Evolutionary conservation across 2,888 invertebrate species (phyloP).

Genomic region (Drosophila vallismaia): DNA sequence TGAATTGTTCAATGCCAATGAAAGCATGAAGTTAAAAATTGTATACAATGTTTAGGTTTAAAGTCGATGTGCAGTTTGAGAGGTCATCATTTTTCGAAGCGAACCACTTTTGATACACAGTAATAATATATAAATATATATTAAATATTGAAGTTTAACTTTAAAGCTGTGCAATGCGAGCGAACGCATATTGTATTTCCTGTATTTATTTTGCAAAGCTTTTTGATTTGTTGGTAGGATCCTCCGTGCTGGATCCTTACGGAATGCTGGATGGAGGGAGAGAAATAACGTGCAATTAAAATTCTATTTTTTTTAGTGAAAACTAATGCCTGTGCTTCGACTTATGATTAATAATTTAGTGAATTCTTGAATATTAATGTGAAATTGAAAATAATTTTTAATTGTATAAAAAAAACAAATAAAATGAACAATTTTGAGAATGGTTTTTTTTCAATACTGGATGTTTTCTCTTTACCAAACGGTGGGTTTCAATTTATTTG

Average conservation of each 20-base stretch:
- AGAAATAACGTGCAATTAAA: conserved; percentile 66
- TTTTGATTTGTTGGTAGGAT: conserved; percentile 45
- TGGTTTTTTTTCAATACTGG: not conserved
- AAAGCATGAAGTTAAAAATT: conserved; percentile 39
- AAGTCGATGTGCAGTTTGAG: conserved; percentile 50
- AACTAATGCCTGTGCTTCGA: conserved; percentile 58
- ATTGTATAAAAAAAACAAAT: conserved; percentile 67
- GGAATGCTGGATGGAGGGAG: conserved; percentile 23
- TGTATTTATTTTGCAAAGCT: conserved; percentile 65
- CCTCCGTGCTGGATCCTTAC: conserved; percentile 23
- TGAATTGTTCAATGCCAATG: conserved; percentile 49
- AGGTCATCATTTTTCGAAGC: conserved; percentile 29
- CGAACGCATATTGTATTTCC: conserved; percentile 18
- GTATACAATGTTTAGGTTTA: conserved; percentile 64
- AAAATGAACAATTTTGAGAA: conserved; percentile 53
- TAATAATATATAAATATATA: conserved; percentile 50
- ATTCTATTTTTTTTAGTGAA: conserved; percentile 55
- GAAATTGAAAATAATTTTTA: conserved; percentile 60
- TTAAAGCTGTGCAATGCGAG: conserved; percentile 25
- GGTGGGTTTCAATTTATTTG: too few relatives aligned
- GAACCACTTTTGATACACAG: conserved; percentile 69
- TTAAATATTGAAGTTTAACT: conserved; percentile 24
- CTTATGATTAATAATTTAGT: conserved; percentile 67
- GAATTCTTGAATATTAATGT: conserved; percentile 64
- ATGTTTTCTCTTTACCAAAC: not conserved